phyloP scores from a whole-genome alignment of 2,888 invertebrate genomes.

The Drosophila mercatorum region DNA sequence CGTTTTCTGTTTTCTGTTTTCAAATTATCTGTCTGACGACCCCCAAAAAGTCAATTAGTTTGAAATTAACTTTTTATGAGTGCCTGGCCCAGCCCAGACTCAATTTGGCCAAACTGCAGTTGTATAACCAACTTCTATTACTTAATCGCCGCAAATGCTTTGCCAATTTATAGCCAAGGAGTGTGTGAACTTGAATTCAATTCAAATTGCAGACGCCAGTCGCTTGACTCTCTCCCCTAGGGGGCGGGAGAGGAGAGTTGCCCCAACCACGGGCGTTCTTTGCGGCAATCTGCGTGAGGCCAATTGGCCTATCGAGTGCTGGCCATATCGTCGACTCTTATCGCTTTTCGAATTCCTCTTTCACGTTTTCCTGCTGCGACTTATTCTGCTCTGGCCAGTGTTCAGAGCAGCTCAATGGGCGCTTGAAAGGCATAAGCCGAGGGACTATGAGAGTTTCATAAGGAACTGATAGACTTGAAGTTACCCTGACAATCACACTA shows the following conservation, averaged over 20 bases:
- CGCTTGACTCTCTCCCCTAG: background rate
- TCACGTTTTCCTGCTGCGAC: too few relatives aligned
- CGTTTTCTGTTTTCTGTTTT: constrained; percentile 16
- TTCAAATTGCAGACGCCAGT: background rate
- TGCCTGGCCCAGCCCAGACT: background rate
- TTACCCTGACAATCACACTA: background rate
- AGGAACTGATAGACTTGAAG: background rate
- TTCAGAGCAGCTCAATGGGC: background rate
- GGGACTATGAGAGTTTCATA: background rate
- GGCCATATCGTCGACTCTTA: background rate
- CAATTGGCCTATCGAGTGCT: background rate
- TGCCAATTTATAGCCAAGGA: background rate
- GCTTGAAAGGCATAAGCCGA: background rate
- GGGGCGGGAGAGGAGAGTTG: background rate
- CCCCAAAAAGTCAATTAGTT: constrained; percentile 68
- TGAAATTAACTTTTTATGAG: constrained; percentile 66
- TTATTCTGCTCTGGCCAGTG: background rate
- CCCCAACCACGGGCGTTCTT: background rate
- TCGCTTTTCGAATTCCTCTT: background rate
- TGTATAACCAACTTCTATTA: constrained; percentile 19
- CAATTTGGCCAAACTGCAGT: constrained; percentile 4
- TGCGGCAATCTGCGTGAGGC: background rate
- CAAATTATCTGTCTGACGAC: constrained; percentile 65
- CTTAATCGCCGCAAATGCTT: constrained; percentile 23
- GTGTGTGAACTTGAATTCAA: background rate